Conservation (phyloP, 2,888 invertebrate species). For the Venusia cambrica region DNA sequence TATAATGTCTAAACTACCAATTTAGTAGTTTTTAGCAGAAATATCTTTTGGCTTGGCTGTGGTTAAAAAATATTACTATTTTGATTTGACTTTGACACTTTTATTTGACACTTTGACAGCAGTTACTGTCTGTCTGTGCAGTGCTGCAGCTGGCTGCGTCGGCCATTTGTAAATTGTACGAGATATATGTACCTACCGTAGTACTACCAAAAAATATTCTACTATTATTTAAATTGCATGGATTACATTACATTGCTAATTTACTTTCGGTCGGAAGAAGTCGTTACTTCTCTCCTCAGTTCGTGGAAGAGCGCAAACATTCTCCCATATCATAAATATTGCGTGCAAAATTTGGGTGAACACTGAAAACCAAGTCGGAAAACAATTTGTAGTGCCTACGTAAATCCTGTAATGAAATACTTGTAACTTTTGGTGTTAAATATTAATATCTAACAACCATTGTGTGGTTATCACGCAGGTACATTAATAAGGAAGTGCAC, state of each 20-base stretch:
- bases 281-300: slow-evolving; percentile 33
- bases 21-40: slow-evolving; percentile 4
- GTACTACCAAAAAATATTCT: no score
- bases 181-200: no score
- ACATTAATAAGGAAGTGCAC: slow-evolving; percentile 46
- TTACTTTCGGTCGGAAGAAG: no score
- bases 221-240: no score
- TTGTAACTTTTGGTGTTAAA: slow-evolving; percentile 69
- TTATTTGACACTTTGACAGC: slow-evolving; percentile 46
- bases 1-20: neutral
- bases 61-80: slow-evolving; percentile 3
- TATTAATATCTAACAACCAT: no score
- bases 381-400: slow-evolving; percentile 67
- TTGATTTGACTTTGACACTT: no score
- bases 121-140: no score
- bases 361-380: no score
- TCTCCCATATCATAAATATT: slow-evolving; percentile 27
- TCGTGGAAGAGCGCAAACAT: slow-evolving; percentile 26
- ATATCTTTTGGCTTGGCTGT: slow-evolving; percentile 5
- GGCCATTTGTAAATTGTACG: slow-evolving; percentile 56
- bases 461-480: slow-evolving; percentile 62
- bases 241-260: no score
- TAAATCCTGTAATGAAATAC: slow-evolving; percentile 71
- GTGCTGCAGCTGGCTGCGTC: no score
- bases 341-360: slow-evolving; percentile 45